These are phyloP conservation scores for Blennius ocellaris DNA, from an alignment of 2,113 vertebrate genomes.

Conservation along the genomic window DNA sequence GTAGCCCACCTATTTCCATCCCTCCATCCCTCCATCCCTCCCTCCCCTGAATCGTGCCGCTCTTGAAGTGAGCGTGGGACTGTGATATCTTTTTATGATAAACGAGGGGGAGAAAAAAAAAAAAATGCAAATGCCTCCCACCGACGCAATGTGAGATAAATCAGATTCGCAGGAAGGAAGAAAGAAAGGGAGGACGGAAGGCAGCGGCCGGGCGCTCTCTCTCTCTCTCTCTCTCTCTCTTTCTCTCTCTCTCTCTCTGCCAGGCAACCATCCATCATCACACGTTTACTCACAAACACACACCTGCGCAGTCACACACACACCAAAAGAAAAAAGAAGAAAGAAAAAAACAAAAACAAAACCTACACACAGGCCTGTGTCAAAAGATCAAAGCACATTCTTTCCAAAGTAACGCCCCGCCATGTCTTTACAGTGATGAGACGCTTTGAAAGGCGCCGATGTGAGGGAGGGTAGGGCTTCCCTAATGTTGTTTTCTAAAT, in stretches of 20 bases:
- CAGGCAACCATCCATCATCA: conserved; percentile 62
- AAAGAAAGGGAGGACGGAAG: conserved; percentile 59
- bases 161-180: conserved; percentile 70
- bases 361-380: conserved; percentile 59
- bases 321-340: conserved; percentile 32
- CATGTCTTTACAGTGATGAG: conserved; percentile 37
- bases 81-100: conserved; percentile 84
- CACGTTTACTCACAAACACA: conserved; percentile 55
- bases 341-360: not conserved
- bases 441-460: conserved; percentile 34
- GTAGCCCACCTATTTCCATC: conserved; percentile 69
- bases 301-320: conserved; percentile 41
- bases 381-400: conserved; percentile 46
- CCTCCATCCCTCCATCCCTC: conserved; percentile 45
- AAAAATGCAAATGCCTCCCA: conserved; percentile 83
- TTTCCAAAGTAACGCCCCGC: conserved; percentile 39
- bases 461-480: conserved; percentile 51
- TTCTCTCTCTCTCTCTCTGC: conserved; percentile 45
- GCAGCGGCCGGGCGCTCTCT: conserved; percentile 37
- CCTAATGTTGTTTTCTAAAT: conserved; percentile 65
- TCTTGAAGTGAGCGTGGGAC: conserved; percentile 82
- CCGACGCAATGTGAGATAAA: conserved; percentile 81
- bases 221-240: conserved; percentile 35
- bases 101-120: conserved; percentile 76
- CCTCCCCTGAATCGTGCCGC: conserved; percentile 75